Conservation (phyloP, 2,888 invertebrate genomes). For the Monoplex corrugatus region DNA sequence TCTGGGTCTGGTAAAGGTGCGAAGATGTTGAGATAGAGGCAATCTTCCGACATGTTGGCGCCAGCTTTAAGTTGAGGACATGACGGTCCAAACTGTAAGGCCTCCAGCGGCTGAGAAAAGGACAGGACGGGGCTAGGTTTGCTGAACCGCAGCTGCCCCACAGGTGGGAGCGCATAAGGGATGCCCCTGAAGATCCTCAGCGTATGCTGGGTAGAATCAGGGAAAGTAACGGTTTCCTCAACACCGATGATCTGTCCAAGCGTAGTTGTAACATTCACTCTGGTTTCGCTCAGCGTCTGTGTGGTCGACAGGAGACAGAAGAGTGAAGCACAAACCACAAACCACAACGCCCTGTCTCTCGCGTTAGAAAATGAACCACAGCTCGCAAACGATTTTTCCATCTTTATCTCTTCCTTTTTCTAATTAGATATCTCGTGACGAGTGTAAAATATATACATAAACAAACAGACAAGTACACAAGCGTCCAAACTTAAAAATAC, state of each 20-base stretch:
- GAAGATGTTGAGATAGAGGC: slow-evolving; percentile 13
- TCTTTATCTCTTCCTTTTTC: neutral
- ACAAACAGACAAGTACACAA: no score
- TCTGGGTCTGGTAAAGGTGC: neutral
- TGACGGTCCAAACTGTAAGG: neutral
- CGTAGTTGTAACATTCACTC: neutral
- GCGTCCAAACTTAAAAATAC: no score
- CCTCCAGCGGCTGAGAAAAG: slow-evolving; percentile 2
- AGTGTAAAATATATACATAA: neutral
- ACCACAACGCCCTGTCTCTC: neutral
- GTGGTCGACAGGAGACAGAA: neutral
- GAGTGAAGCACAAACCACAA: neutral
- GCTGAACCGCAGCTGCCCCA: neutral
- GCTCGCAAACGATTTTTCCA: neutral
- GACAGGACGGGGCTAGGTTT: neutral
- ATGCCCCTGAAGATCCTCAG: slow-evolving; percentile 6
- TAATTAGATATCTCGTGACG: neutral
- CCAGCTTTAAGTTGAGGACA: neutral
- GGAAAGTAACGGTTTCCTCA: slow-evolving; percentile 2
- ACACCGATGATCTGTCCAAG: neutral
- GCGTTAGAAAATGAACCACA: neutral
- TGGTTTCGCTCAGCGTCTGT: neutral
- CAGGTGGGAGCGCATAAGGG: neutral
- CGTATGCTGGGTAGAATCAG: neutral
- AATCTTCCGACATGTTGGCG: slow-evolving; percentile 27